Base-by-base conservation (phyloP, 2,888 invertebrate genomes). In the Carterocephalus palaemon region DNA sequence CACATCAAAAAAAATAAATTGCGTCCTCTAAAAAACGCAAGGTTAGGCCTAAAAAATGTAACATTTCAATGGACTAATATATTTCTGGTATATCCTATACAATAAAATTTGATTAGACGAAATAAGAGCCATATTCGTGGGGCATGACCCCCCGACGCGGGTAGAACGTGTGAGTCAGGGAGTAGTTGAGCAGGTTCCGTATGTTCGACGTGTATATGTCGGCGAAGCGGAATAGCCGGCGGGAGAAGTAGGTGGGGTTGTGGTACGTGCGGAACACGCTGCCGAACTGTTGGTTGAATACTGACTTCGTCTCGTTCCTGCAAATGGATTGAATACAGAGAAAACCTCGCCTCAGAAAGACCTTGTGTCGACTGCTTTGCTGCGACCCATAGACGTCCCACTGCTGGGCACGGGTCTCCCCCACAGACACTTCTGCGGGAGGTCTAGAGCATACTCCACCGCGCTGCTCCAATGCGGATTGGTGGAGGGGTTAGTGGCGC, bases 211-310 rank as follows among this genome's bases (percentile, higher is more conserved):
- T 99, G 84, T 99, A 99, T 72, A 99, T 93, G 71, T 99, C 98
- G 2, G 98, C 97, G 78, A 98, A 98, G 48, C 98, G 90, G 76
- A 96, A 97, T 49, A 99, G 84, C 47, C 98, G 91, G 32, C 98
- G 88, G 1, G 97, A 97, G 82, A 99, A 99, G 83, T 97, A 99
- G 0, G 98, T 97, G 3, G 98, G 97, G 84, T 98, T 98, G 87
- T 98, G 96, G 81, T 97, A 97, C 1, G 99, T 98, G 36, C 98
- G 92, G 83, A 99, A 99, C 26, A 98, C 95, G 59, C 96, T 97
- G 46, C 99, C 99, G 81, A 99, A 99, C 72, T 97, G 96, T 41
- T 93, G 89, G 75, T 99, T 99, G 87, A 98, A 98, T 52, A 97
- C 93, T 34, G 91, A 89, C 85, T 98, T 98, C 41, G 95, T 95